A percentile compares a stretch with the other conserved stretches of the same genome.
These are phyloP conservation scores for Onychomys torridus DNA, from an alignment of 2,797 vertebrate genomes.

Conservation along the genomic window DNA sequence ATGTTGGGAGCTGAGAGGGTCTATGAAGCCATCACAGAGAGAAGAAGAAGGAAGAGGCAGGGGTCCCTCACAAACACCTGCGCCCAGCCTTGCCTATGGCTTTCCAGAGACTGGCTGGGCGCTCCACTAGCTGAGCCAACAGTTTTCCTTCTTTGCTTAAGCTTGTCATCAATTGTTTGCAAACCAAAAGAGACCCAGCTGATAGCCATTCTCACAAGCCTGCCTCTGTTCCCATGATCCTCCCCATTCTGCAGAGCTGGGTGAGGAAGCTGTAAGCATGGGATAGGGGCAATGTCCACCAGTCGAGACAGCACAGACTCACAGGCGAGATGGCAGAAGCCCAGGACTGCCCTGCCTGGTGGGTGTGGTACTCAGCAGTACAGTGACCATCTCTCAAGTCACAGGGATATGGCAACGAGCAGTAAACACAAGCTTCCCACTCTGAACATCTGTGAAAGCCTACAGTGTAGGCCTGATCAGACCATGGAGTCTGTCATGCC, in stretches of 20 bases:
- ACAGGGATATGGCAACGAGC: background rate
- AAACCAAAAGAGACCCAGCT: background rate
- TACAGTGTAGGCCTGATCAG: background rate
- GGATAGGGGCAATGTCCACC: no score
- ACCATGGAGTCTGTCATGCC: background rate
- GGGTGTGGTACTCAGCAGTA: background rate
- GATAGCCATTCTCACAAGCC: rapidly evolving
- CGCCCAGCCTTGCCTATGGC: background rate
- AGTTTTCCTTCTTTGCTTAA: background rate
- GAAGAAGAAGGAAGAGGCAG: background rate
- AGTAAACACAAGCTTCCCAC: background rate
- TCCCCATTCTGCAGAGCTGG: background rate
- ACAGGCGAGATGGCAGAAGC: background rate
- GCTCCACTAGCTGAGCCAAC: background rate
- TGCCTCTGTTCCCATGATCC: background rate
- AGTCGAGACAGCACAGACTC: background rate
- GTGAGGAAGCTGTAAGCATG: background rate
- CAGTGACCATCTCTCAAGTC: background rate
- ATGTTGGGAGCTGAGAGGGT: background rate
- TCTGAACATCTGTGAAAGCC: background rate
- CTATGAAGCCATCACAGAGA: background rate
- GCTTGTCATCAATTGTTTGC: background rate
- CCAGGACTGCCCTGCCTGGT: background rate
- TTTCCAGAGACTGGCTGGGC: background rate
- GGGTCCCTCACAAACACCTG: background rate